Base-by-base conservation (phyloP, 2,113 vertebrate genomes). In the Platysteira castanea region DNA sequence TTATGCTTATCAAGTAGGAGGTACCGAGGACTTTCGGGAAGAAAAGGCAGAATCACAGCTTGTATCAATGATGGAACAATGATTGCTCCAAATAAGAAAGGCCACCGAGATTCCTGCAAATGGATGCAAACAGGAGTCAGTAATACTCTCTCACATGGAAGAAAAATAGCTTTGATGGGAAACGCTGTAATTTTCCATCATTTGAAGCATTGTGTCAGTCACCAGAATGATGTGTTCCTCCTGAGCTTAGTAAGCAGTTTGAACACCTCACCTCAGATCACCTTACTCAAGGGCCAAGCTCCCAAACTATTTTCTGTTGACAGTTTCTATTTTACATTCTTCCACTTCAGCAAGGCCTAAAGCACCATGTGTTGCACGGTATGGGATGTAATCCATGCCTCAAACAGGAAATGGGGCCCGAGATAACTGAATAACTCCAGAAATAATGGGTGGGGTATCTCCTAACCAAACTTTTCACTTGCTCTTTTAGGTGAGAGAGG, bases 11-110 rank as follows among this genome's bases (percentile, higher is more conserved):
- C 99, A 46, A 99, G 98, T 61, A 99, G 98, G 75, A 99, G 98
- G 96, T 98, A 99, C 44, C 98, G 98, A 6, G 99, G 99, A 94
- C 99, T 99, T 96, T 99, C 99, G 0, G 99, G 99, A 33, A 99
- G 98, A 81, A 99, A 99, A 52, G 99, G 99, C 65, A 99, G 96
- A 79, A 98, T 97, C 77, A 97, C 85, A 5, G 98, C 97, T 98
- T 99, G 99, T 63, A 99, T 63, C 24, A 98, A 0, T 2, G 99
- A 98, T 0, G 99, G 99, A 41, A 99, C 60, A 5, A 97, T 77
- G 56, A 99, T 97, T 46, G 98, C 98, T 61, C 98, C 98, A 96
- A 99, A 99, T 59, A 99, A 95, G 92, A 97, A 99, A 20, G 98
- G 98, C 99, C 99, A 99, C 19, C 96, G 97, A 85, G 97, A 98